Conservation (phyloP, 2,113 vertebrate species). For the Elaphurus davidianus region DNA sequence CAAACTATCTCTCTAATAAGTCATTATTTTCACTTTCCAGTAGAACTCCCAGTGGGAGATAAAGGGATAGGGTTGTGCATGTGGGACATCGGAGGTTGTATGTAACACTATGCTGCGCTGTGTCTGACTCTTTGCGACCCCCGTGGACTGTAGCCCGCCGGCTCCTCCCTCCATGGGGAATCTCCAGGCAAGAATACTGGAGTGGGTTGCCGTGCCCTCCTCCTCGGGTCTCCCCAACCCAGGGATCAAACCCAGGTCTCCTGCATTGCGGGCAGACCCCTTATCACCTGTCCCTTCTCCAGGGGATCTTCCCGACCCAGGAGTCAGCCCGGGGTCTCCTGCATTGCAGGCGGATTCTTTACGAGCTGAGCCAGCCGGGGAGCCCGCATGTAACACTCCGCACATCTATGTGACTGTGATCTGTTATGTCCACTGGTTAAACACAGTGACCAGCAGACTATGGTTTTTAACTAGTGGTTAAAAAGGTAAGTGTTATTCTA, state of each 20-base stretch:
- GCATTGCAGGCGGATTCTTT: not conserved
- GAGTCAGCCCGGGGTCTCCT: not conserved
- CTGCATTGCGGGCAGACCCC: not conserved
- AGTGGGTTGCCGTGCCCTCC: not conserved
- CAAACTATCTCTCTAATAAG: not conserved
- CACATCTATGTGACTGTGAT: not conserved
- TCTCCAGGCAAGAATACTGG: not conserved
- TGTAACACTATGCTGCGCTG: not conserved
- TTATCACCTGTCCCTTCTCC: not conserved
- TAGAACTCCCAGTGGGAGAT: not conserved
- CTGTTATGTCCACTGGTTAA: not conserved
- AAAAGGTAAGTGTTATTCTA: not conserved
- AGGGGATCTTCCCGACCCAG: not conserved
- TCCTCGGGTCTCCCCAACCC: not conserved
- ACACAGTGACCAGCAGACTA: not conserved
- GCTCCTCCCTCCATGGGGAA: not conserved
- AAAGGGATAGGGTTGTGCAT: not conserved
- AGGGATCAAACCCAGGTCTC: not conserved
- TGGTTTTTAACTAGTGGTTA: not conserved
- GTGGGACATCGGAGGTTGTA: not conserved
- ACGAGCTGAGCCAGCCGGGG: not conserved
- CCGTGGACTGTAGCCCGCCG: fast-evolving
- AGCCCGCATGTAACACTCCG: not conserved
- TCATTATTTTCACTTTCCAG: not conserved
- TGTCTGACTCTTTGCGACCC: not conserved